A percentile compares a stretch with the other conserved stretches of the same genome.
Conservation (phyloP, 1,140 invertebrate species). For the Melipona quadrifasciata region DNA sequence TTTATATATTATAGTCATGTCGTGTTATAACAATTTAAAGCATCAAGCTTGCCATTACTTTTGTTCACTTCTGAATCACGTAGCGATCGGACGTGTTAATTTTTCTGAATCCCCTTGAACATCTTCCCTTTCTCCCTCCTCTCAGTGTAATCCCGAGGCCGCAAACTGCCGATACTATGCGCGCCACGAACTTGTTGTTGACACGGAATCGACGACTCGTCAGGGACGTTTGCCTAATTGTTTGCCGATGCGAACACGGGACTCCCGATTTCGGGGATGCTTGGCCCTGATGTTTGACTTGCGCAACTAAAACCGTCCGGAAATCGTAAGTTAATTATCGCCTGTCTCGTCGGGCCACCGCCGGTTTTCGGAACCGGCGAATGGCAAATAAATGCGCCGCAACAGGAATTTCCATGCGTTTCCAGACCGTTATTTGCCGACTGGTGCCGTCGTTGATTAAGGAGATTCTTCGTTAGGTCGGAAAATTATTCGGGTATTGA, state of each 20-base stretch:
- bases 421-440: neutral
- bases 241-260: constrained; percentile 65
- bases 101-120: no score
- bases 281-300: constrained; percentile 55
- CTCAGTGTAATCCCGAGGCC: neutral
- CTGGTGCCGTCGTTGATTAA: neutral
- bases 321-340: constrained; percentile 66
- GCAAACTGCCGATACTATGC: constrained; percentile 33
- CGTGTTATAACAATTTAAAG: no score
- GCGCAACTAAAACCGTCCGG: constrained; percentile 27
- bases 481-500: neutral
- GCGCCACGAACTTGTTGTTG: constrained; percentile 56
- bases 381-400: constrained; percentile 39
- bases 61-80: no score
- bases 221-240: constrained; percentile 66
- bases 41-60: no score
- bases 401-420: neutral
- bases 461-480: neutral
- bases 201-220: constrained; percentile 69
- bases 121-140: neutral
- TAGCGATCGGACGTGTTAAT: no score
- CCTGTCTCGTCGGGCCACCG: constrained; percentile 29
- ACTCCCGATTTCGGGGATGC: constrained; percentile 41
- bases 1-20: no score
- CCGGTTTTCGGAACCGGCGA: constrained; percentile 27